Base-by-base conservation (phyloP, 2,113 vertebrate genomes). In the Anhinga rufa region DNA sequence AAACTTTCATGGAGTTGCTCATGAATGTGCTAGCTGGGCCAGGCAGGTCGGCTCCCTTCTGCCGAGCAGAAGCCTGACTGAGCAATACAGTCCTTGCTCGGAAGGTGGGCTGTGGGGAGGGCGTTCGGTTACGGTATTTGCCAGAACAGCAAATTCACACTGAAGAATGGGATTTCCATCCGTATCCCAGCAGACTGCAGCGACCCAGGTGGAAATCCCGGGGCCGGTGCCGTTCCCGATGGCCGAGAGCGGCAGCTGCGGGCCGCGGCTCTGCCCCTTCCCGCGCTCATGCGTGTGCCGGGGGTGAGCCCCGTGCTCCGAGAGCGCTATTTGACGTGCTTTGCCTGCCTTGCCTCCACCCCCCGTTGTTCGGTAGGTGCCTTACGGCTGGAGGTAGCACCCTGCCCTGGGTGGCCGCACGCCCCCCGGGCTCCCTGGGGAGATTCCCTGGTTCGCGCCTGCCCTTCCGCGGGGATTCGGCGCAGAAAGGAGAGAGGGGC, bases 271-370 rank as follows among this genome's bases (percentile, higher is more conserved):
- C 34, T 7, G 48, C 46, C 38, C 18, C 11, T 20, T 29, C 70
- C 38, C 1, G 1, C 1, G 13, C 55, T 46, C 12, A 0, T 0
- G 4, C 0, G 1, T 19, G 51, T 29, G 52, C 54, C 1, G 9
- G 69, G 28, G 14, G 13, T 4, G 3, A 52, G 58, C 14, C 46
- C 22, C 40, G 17, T 8, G 28, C 42, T 42, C 11, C 38, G 25
- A 38, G 57, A 49, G 34, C 13, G 4, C 14, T 2, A 2, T 9
- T 26, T 2, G 2, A 5, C 2, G 38, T 36, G 55, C 21, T 64
- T 58, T 52, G 34, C 16, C 40, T 5, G 9, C 7, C 11, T 16
- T 2, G 5, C 40, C 51, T 34, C 1, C 1, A 29, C 38, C 12
- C 76, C n/a, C n/a, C 2, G 1, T n/a, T 5, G 20, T 12, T 44